A percentile compares a stretch with the other conserved stretches of the same genome.
Conservation (phyloP, 2,113 vertebrate genomes). For the Pantherophis guttatus region DNA sequence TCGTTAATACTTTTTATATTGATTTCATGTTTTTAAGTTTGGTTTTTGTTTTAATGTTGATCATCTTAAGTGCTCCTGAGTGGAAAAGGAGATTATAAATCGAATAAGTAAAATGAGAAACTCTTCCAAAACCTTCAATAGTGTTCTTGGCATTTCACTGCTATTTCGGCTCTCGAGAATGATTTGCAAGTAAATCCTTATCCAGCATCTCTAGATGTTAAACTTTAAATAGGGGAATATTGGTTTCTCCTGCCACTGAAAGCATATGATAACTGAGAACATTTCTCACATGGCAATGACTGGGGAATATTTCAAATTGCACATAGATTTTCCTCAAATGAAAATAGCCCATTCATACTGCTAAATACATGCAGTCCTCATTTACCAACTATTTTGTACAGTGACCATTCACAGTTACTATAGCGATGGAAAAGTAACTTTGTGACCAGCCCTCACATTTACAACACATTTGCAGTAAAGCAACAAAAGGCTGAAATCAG, state of each 20-base stretch:
- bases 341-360: neutral
- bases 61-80: neutral
- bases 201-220: neutral
- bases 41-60: neutral
- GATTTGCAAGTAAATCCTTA: neutral
- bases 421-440: neutral
- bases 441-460: neutral
- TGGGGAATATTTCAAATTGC: neutral
- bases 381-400: neutral
- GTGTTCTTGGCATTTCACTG: neutral
- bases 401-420: neutral
- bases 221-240: neutral
- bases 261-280: neutral
- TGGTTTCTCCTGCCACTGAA: neutral
- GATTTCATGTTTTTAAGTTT: neutral
- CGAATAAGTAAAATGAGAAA: neutral
- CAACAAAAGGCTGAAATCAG: neutral
- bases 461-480: neutral
- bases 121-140: neutral
- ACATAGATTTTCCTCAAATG: neutral
- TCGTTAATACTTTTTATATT: neutral
- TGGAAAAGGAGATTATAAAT: neutral
- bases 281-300: neutral
- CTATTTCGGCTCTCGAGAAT: neutral
- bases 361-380: neutral